Percentiles rank a stretch among this genome's conserved stretches.
phyloP scores from a whole-genome alignment of 2,113 vertebrate genomes.

The Cyanoliseus patagonus region DNA sequence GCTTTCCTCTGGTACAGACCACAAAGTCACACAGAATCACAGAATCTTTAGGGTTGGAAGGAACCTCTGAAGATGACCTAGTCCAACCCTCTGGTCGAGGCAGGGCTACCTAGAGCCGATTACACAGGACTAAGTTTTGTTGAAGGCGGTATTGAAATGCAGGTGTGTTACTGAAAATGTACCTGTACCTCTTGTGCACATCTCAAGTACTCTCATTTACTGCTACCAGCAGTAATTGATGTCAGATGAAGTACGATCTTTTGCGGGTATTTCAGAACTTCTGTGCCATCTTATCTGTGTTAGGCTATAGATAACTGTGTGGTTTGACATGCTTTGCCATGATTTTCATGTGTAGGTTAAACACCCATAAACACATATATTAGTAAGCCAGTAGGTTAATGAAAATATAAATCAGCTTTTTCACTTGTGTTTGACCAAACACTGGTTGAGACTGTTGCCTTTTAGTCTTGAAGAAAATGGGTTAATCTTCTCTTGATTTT shows the following conservation, averaged over 20 bases:
- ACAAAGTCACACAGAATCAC: not conserved
- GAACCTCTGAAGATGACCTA: not conserved
- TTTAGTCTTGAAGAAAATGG: not conserved
- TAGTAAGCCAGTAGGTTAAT: not conserved
- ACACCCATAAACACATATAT: not conserved
- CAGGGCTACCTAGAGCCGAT: not conserved
- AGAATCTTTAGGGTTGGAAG: not conserved
- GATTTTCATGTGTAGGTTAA: not conserved
- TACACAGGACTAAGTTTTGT: not conserved
- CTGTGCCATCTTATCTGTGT: not conserved
- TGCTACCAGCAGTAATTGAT: not conserved
- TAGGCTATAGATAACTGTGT: not conserved
- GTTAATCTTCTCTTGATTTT: not conserved
- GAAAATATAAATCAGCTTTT: not conserved
- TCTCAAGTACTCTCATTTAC: not conserved
- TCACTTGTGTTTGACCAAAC: not conserved
- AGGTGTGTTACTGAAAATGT: rapidly evolving
- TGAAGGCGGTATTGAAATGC: not conserved
- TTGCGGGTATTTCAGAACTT: not conserved
- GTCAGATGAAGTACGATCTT: too few species aligned
- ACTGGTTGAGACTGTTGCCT: not conserved
- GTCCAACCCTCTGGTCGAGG: not conserved
- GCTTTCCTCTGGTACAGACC: not conserved
- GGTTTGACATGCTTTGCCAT: not conserved
- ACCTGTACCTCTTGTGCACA: not conserved